Conservation (phyloP, 2,797 vertebrate genomes). For the Nannoperca australis region DNA sequence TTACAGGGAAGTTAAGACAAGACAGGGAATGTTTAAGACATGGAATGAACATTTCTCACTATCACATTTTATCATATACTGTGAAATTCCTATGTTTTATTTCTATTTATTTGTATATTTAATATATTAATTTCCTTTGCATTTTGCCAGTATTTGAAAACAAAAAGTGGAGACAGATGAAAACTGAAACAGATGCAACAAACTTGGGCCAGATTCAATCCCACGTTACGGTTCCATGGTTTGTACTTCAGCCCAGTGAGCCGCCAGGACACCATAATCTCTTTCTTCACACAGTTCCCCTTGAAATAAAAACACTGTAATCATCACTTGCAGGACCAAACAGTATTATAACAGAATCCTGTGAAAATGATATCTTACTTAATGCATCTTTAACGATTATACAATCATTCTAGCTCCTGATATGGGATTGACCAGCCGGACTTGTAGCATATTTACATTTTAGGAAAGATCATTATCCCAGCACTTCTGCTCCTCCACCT, state of each 20-base stretch:
- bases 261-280: constrained; percentile 42
- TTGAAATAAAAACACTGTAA: constrained; percentile 42
- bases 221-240: constrained; percentile 35
- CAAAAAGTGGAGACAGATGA: constrained; percentile 15
- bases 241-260: constrained; percentile 39
- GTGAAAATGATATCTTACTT: constrained; percentile 21
- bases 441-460: not conserved
- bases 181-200: not conserved
- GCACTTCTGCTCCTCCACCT: constrained; percentile 14
- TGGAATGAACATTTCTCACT: not conserved
- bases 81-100: not conserved
- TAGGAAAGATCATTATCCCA: not conserved
- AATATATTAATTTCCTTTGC: not conserved
- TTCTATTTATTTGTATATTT: not conserved
- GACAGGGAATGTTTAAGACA: not conserved
- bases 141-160: constrained; percentile 8
- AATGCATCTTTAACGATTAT: constrained; percentile 26
- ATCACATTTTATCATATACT: not conserved
- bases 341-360: not conserved
- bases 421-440: constrained; percentile 2
- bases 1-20: not conserved
- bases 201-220: constrained; percentile 33
- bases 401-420: constrained; percentile 10
- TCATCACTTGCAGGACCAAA: constrained; percentile 35
- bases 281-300: constrained; percentile 31